Conservation (phyloP, 2,797 vertebrate species). For the Oreonectes daqikongensis region DNA sequence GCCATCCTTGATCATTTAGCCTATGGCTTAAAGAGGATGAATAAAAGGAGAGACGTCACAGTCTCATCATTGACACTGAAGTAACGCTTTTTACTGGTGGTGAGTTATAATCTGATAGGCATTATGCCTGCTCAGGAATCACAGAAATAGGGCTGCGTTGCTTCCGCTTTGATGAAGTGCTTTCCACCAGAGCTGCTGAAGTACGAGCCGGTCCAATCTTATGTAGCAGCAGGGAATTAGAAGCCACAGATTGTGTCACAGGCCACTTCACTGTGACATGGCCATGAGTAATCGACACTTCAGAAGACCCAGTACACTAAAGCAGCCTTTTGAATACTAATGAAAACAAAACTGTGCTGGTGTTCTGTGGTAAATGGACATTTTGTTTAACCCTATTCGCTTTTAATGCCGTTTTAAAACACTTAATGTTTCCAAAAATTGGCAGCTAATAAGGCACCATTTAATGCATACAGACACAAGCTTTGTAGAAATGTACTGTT, state of each 20-base stretch:
- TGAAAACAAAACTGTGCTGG: not conserved
- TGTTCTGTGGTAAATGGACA: not conserved
- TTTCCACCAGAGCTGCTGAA: slow-evolving; percentile 11
- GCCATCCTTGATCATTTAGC: not conserved
- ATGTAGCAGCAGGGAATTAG: slow-evolving; percentile 34
- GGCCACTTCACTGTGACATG: slow-evolving; percentile 19
- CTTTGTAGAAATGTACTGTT: not conserved
- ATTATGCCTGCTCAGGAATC: slow-evolving; percentile 31
- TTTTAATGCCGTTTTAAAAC: not conserved
- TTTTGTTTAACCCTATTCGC: not conserved
- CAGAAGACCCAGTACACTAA: slow-evolving; percentile 9
- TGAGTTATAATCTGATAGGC: slow-evolving; percentile 7
- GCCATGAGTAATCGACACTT: slow-evolving; percentile 11
- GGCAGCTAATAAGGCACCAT: not conserved
- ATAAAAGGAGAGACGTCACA: not conserved
- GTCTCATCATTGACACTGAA: not conserved
- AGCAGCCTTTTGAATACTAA: slow-evolving; percentile 18
- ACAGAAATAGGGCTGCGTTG: not conserved
- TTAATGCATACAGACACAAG: not conserved
- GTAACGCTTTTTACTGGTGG: not conserved
- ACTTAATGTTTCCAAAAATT: not conserved
- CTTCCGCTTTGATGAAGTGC: slow-evolving; percentile 30
- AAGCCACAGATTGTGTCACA: slow-evolving; percentile 29
- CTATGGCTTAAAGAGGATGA: not conserved
- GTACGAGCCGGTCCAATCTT: slow-evolving; percentile 32